Evolutionary conservation across 2,797 vertebrate genomes (phyloP).

Genomic region (Sebastes flavidus): DNA sequence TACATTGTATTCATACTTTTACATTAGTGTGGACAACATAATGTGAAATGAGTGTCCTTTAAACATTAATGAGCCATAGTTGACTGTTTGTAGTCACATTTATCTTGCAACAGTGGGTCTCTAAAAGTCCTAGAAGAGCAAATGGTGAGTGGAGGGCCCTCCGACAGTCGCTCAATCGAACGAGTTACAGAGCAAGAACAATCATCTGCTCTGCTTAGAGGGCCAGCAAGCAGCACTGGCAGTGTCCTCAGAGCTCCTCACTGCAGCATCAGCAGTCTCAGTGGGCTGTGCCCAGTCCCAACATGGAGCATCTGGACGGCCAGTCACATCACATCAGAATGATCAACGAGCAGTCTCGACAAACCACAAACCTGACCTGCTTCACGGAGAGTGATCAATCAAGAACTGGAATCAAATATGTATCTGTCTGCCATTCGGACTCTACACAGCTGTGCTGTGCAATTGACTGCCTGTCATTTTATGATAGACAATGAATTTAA

Average conservation of each 20-base stretch:
- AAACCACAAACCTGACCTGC: slow-evolving; percentile 13
- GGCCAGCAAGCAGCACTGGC: slow-evolving; percentile 35
- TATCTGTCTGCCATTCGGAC: not conserved
- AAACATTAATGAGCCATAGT: slow-evolving; percentile 15
- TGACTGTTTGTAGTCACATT: slow-evolving; percentile 24
- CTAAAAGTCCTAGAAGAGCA: slow-evolving; percentile 40
- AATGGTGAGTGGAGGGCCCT: slow-evolving; percentile 45
- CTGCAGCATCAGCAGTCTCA: slow-evolving; percentile 58
- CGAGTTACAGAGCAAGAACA: slow-evolving; percentile 54
- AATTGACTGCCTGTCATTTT: not conserved
- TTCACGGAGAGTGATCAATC: slow-evolving; percentile 33
- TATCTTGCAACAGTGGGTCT: slow-evolving; percentile 22
- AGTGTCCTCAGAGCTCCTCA: slow-evolving; percentile 38
- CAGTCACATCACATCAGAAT: slow-evolving; percentile 37
- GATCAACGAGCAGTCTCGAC: slow-evolving; percentile 24
- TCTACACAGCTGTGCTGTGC: not conserved
- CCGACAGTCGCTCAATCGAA: slow-evolving; percentile 51
- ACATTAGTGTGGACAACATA: not conserved
- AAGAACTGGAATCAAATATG: slow-evolving; percentile 10
- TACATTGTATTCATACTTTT: not conserved
- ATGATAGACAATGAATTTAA: not conserved
- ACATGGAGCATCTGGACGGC: slow-evolving; percentile 51
- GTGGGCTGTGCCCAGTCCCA: slow-evolving; percentile 42
- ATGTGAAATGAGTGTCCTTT: not conserved
- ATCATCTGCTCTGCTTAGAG: slow-evolving; percentile 54